These are phyloP conservation scores for Probaryconus sp. DNA, from an alignment of 1,140 invertebrate genomes.

Conservation along the genomic window DNA sequence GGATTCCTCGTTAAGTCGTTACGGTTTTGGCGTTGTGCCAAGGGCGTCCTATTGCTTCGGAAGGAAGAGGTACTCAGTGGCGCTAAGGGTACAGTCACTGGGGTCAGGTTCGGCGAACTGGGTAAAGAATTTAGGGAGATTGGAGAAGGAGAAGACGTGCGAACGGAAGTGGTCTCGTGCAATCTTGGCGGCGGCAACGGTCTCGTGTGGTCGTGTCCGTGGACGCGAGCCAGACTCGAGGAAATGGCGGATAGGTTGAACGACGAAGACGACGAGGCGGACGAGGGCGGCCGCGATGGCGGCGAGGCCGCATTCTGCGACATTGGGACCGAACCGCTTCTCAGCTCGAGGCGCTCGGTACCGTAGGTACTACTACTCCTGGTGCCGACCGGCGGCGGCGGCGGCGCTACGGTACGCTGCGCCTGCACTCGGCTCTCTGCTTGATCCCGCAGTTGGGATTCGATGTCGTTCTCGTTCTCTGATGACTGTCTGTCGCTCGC, in stretches of 20 bases:
- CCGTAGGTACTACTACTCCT: constrained; percentile 35
- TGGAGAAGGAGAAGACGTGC: constrained; percentile 46
- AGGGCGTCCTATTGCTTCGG: constrained; percentile 33
- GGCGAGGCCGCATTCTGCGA: constrained; percentile 72
- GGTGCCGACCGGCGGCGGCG: constrained; percentile 29
- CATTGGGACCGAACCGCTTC: constrained; percentile 69
- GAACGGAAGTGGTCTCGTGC: constrained; percentile 62
- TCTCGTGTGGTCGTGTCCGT: constrained; percentile 70
- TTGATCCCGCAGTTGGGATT: constrained; percentile 18
- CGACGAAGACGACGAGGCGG: constrained; percentile 65
- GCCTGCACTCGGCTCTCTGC: constrained; percentile 29
- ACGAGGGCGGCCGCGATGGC: constrained; percentile 74
- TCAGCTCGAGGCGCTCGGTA: constrained; percentile 68
- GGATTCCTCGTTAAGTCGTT: constrained; percentile 10
- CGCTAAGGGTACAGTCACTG: constrained; percentile 72
- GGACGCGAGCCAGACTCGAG: constrained; percentile 65
- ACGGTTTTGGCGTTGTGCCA: not conserved
- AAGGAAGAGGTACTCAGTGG: constrained; percentile 65
- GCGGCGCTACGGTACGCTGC: constrained; percentile 48
- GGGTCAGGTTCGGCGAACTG: constrained; percentile 45
- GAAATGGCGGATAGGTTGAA: constrained; percentile 53
- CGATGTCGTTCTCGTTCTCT: constrained; percentile 5
- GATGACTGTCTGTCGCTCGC: constrained; percentile 10
- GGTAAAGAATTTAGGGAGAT: constrained; percentile 60
- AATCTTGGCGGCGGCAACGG: constrained; percentile 65